Base-by-base conservation (phyloP, 2,888 invertebrate species). In the Drosophila greeni region DNA sequence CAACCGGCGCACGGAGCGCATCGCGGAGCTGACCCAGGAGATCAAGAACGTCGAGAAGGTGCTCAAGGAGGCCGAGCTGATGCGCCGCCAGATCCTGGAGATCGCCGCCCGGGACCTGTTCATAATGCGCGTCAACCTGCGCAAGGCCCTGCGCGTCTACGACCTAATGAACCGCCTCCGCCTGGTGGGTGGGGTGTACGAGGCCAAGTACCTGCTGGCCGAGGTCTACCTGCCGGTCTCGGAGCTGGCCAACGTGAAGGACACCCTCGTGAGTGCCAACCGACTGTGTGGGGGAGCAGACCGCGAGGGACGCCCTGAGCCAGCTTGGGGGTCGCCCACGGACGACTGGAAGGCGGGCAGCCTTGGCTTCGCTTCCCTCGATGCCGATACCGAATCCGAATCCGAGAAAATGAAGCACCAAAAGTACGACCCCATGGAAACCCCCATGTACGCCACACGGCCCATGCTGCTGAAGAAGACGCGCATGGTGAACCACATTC, bases 161-260 rank as follows among this genome's bases (percentile, higher is more conserved):
- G 95, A 96, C 86, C 94, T 95, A 0, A 91, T 97, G 79, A 98
- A 98, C 89, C 92, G 95, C 88, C 95, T 97, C 90, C 94, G 93
- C 83, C 92, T 95, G 90, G 95, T 96, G 79, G 95, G 95, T 5
- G 93, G 95, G 0, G 29, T 66, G 29, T 58, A 77, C 1, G 64
- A 24, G 92, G 94, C 89, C 93, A 95, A 87, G 93, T 96, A 89
- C 91, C 94, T 72, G 93, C 95, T 99, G 69, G 95, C 94, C 0
- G 96, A 97, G 88, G 95, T 95, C 85, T 97, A 95, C 95, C 93
- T 95, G 66, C 95, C 97, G 0, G 90, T 91, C 2, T 88, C 89
- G 16, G 94, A 95, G 74, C 86, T 95, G 5, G 90, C 91, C n/a
- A 86, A 91, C 3, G 93, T 97, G 14, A 94, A 95, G 78, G 91